These are phyloP conservation scores for Aegithalos caudatus DNA, from an alignment of 2,113 vertebrate species.

Conservation along the genomic window DNA sequence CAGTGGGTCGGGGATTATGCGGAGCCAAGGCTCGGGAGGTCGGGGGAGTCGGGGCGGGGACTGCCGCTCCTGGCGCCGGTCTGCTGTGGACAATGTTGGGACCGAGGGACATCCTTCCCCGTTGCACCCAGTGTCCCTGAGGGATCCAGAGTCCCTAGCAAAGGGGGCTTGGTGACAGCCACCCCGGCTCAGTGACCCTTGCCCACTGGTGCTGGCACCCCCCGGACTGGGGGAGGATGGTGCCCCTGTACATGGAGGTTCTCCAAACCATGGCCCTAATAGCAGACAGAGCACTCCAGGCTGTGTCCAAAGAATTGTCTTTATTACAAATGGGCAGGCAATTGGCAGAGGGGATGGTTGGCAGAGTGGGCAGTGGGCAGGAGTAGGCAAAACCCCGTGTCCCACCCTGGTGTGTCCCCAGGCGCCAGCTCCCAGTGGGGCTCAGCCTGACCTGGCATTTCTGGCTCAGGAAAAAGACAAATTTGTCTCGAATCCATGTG, in stretches of 20 bases:
- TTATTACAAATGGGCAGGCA: slow-evolving; percentile 31
- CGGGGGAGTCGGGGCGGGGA: too few species aligned
- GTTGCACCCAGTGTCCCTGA: not conserved
- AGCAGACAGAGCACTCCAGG: not conserved
- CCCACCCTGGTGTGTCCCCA: fast-evolving
- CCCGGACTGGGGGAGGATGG: fast-evolving
- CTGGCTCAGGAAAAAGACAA: slow-evolving; percentile 2
- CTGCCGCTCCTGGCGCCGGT: fast-evolving
- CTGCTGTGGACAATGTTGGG: not conserved
- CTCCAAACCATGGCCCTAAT: fast-evolving
- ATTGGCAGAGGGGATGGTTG: not conserved
- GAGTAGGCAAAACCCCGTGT: fast-evolving
- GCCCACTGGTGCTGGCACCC: not conserved
- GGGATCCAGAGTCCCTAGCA: not conserved
- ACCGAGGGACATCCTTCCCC: not conserved
- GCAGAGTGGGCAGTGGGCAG: not conserved
- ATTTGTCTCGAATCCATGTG: not conserved
- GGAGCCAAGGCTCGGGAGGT: not conserved
- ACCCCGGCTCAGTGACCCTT: not conserved
- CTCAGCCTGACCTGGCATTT: not conserved
- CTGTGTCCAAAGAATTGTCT: not conserved
- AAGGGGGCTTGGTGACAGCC: not conserved
- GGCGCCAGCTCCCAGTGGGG: not conserved
- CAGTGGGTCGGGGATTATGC: not conserved
- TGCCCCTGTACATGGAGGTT: too few species aligned